These are phyloP conservation scores for Tympanoctomys barrerae DNA, from an alignment of 2,797 vertebrate genomes.

Conservation along the genomic window DNA sequence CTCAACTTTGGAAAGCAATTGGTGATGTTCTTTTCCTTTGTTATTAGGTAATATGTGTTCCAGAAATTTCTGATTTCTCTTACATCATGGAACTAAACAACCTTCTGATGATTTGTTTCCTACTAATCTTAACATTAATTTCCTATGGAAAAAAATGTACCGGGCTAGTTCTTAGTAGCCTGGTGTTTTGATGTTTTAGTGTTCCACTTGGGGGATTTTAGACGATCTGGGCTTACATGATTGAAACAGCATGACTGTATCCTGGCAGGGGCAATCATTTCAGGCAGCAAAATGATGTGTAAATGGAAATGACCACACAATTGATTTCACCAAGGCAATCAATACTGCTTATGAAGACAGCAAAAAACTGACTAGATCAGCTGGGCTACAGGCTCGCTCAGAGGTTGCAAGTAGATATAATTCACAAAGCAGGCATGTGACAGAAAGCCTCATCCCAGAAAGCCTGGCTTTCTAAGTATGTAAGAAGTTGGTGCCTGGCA, in stretches of 20 bases:
- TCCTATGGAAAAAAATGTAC: background rate
- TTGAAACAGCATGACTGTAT: background rate
- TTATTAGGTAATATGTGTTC: conserved; percentile 5
- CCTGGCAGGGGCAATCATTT: conserved; percentile 43
- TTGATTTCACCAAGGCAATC: conserved; percentile 64
- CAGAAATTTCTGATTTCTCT: conserved; percentile 42
- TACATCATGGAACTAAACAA: background rate
- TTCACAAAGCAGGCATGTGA: background rate
- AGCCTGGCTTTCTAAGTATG: background rate
- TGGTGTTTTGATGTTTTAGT: background rate
- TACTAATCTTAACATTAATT: conserved; percentile 16
- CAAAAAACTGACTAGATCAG: background rate
- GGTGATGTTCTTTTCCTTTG: conserved; percentile 1
- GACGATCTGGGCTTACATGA: background rate
- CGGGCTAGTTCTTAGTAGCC: background rate
- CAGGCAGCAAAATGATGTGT: conserved; percentile 56
- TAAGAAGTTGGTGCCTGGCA: background rate
- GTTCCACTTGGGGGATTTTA: conserved; percentile 36
- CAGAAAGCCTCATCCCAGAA: background rate
- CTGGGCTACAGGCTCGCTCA: background rate
- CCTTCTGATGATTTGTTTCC: conserved; percentile 50
- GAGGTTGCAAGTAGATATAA: background rate
- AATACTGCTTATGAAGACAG: conserved; percentile 54
- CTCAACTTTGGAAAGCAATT: background rate
- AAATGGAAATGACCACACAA: conserved; percentile 65